Base-by-base conservation (phyloP, 2,797 vertebrate species). In the Gallinago solitaria region DNA sequence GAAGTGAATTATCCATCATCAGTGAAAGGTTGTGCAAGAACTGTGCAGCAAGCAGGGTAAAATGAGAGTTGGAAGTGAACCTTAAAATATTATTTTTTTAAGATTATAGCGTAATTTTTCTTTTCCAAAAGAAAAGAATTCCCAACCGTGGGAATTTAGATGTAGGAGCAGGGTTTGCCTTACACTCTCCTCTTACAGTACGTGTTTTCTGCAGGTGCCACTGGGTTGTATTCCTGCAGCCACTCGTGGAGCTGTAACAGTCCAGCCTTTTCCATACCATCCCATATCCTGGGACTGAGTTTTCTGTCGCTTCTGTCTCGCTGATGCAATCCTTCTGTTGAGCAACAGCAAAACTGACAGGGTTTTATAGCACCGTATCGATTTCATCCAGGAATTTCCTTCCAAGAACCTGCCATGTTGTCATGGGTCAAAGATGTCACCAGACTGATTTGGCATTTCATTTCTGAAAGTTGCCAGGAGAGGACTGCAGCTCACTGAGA, bases 331-430 rank as follows among this genome's bases (percentile, higher is more conserved):
- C 74, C 64, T 93, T 70, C 87, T 93, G 86, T 65, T 84, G 79
- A 91, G 74, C 2, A 6, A 6, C 35, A 92, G 88, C 78, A 92
- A 85, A 93, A 43, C 33, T 94, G 90, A 80, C 64, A 80, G 70
- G 48, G 47, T 89, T 95, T 96, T 93, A 87, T 90, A 91, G 68
- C 76, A 33, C 83, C 0, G 2, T 89, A 93, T 95, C 0, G 16
- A 91, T 95, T 95, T 83, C 35, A 86, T 89, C 77, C 78, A 89
- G 88, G 96, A 91, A 94, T 90, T 94, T 95, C 90, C 90, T 95
- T 94, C 90, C 90, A 64, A 61, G 90, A 93, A 95, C 74, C 81
- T 2, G 14, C 83, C 59, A 61, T 68, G 79, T 75, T 93, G 75
- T 89, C 88, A 65, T 25, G 57, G 96, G 94, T 96, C 95, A 95